Evolutionary conservation across 2,113 vertebrate species (phyloP), one percentile per base, ranked within the genome.

Genomic region (Forbesichthys papilliferus): DNA sequence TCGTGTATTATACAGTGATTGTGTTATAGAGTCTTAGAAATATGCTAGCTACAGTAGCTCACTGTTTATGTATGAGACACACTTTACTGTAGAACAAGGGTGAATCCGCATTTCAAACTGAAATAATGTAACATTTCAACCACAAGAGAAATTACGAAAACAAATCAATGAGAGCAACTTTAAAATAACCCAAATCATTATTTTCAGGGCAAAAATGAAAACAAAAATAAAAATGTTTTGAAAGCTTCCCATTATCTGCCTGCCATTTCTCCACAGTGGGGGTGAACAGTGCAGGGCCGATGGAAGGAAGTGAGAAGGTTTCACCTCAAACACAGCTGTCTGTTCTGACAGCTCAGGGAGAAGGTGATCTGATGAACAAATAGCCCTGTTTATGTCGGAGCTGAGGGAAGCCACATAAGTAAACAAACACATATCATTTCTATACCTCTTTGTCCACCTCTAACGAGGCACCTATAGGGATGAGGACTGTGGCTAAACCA

Each of bases 271-370:
- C 58, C 64, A 64, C 48, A 52, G 47, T 13, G 46, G 63, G 74
- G 69, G 48, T 74, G 67, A 84, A 78, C 65, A 52, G 79, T 82
- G 64, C 78, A 79, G 84, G 83, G 84, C 62, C 77, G 56, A 80
- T 61, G 79, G 82, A 82, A 83, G 76, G 65, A 27, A 27, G 27
- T 27, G 67, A 75, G 53, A 82, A 84, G 51, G 69, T 51, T 3
- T 62, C n/a, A 3, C n/a, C 66, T 86, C 66, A 74, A 75, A 83
- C 82, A 70, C 85, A 86, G 84, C 78, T 87, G 86, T 75, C 75
- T 48, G 68, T 85, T 87, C 77, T 79, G 79, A 83, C 54, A 54
- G 49, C 20, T 27, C 27, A 27, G 27, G 27, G 27, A 27, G 27
- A 27, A 27, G 27, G 27, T 27, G 27, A 27, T 8, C 36, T 42